Conservation (phyloP, 2,113 vertebrate genomes). For the Pachyramphus minor region DNA sequence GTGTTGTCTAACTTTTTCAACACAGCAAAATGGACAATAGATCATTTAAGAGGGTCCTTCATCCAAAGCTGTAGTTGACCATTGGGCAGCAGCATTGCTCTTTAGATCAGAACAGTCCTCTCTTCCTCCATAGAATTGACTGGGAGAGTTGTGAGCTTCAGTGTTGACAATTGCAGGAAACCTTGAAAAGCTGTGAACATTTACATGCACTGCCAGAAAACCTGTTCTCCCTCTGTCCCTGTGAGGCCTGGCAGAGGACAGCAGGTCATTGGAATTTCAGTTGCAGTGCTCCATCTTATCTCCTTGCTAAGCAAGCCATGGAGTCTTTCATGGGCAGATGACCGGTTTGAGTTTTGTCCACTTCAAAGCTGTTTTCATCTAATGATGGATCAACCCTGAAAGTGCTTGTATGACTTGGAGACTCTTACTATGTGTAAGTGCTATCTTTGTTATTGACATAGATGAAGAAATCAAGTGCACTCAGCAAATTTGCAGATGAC, state of each 20-base stretch:
- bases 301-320: not conserved
- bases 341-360: not conserved
- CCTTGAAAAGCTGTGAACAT: not conserved
- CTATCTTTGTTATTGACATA: not conserved
- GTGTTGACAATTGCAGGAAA: not conserved
- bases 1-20: not conserved
- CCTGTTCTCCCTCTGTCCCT: not conserved
- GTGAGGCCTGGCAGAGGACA: not conserved
- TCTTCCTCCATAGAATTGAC: not conserved
- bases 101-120: not conserved
- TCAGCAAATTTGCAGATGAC: not conserved
- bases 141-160: accelerated
- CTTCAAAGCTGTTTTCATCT: not conserved
- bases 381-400: not conserved
- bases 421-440: accelerated
- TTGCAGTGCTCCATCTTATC: not conserved
- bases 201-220: not conserved
- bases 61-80: not conserved
- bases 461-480: too few relatives aligned
- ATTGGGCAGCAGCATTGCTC: not conserved
- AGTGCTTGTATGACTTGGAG: not conserved
- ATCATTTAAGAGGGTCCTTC: not conserved
- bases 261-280: not conserved
- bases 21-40: not conserved
- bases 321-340: not conserved